Conservation (phyloP, 2,888 invertebrate species). For the Hyposoter didymator region DNA sequence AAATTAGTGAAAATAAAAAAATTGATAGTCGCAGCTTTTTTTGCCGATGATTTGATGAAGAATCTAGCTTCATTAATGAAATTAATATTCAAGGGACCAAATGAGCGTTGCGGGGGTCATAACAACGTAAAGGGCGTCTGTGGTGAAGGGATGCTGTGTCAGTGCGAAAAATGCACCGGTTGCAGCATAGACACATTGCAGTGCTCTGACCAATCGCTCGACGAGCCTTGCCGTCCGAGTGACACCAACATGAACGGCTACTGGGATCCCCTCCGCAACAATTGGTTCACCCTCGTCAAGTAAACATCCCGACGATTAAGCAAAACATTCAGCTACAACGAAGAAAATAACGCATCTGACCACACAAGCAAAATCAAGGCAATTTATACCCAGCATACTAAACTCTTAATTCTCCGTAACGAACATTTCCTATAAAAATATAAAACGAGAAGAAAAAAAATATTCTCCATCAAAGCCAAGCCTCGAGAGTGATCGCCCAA, state of each 20-base stretch:
- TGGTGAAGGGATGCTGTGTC: conserved; percentile 82
- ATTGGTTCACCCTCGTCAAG: conserved; percentile 70
- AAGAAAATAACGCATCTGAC: conserved; percentile 2
- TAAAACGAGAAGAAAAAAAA: conserved; percentile 10
- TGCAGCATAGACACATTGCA: conserved; percentile 79
- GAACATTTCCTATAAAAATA: neutral
- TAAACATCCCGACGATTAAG: conserved; percentile 58
- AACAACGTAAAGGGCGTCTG: conserved; percentile 81
- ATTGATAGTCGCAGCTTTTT: neutral
- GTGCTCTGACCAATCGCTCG: conserved; percentile 70
- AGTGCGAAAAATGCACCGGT: conserved; percentile 83
- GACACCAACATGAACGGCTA: conserved; percentile 59
- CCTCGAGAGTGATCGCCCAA: conserved; percentile 15
- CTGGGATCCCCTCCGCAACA: conserved; percentile 67
- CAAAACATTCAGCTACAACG: conserved; percentile 29
- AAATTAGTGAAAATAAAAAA: too few relatives aligned
- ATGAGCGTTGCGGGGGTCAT: conserved; percentile 83
- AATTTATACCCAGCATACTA: conserved; percentile 22
- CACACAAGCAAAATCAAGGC: conserved; percentile 13
- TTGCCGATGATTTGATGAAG: neutral
- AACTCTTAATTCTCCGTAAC: conserved; percentile 37
- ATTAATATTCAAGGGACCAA: conserved; percentile 81
- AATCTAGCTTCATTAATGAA: neutral
- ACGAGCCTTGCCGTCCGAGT: conserved; percentile 72
- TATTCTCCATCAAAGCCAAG: neutral